A percentile compares a stretch with the other conserved stretches of the same genome.
phyloP scores from a whole-genome alignment of 2,888 invertebrate species.

The Cataglyphis livida region DNA sequence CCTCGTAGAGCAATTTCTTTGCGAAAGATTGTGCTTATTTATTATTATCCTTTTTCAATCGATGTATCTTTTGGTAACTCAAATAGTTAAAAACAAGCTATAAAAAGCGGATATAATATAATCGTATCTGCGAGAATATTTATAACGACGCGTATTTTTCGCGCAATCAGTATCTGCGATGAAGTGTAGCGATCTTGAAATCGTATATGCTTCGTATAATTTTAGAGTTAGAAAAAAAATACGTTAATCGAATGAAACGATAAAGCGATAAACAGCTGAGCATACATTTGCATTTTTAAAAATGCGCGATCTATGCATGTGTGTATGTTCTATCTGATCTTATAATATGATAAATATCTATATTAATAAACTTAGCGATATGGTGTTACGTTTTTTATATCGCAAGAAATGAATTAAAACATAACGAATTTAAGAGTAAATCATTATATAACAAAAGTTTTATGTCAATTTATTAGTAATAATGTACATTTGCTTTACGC shows the following conservation, averaged over 20 bases:
- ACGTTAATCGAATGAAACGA: slow-evolving; percentile 18
- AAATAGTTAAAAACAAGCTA: background rate
- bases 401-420: background rate
- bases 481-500: background rate
- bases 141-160: background rate
- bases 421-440: background rate
- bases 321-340: slow-evolving; percentile 5
- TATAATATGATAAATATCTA: background rate
- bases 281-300: slow-evolving; percentile 9
- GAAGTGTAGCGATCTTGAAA: slow-evolving; percentile 16
- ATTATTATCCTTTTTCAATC: background rate
- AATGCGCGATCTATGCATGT: background rate
- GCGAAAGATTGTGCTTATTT: background rate
- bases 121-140: background rate
- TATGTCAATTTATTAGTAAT: background rate
- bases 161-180: background rate
- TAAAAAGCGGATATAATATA: background rate
- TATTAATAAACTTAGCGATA: background rate
- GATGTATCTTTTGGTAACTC: background rate
- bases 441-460: background rate
- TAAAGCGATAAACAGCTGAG: background rate
- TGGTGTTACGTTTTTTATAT: background rate
- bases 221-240: background rate
- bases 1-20: background rate
- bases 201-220: background rate